Base-by-base conservation (phyloP, 2,797 vertebrate genomes). In the Scarus forsteni region DNA sequence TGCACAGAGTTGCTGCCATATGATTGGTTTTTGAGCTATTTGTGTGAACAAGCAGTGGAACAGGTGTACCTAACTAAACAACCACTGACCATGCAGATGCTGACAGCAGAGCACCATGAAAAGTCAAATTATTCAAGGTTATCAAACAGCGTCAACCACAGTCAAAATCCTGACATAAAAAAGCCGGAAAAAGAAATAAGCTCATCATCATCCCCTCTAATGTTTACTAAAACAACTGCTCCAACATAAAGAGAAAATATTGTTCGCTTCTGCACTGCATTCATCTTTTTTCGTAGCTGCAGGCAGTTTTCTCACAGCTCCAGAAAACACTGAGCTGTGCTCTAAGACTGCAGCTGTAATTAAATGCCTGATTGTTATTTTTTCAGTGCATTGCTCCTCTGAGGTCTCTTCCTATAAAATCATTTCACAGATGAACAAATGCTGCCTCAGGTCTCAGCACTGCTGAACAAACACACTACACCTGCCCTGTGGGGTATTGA, bases 341-440 rank as follows among this genome's bases (percentile, higher is more conserved):
- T 63, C 16, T 18, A 15, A 62, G 8, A 69, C 16, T 59, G 60
- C 60, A 66, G 77, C 40, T 48, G 56, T 62, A 71, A 80, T 80
- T 61, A 80, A 87, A 75, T 12, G 55, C 61, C 53, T 7, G 2
- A 5, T 60, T 56, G 6, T 59, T 66, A 27, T 8, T 46, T 34
- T 66, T 67, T 43, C 0, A 11, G 27, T 7, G 49, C 19, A 60
- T 48, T 38, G 36, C 49, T 67, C 36, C 27, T 65, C 57, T 27
- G 45, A 50, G 51, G 46, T 34, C 42, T 74, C 16, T 54, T 60
- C 35, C 3, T 42, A 40, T 60, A 34, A n/a, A 19, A 80, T 82
- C n/a, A 77, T 84, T 79, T 80, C 87, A 87, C 85, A 77, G 57
- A 68, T 70, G 16, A 19, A 4, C 64, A 67, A 66, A n/a, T 51